Evolutionary conservation across 2,888 invertebrate species (phyloP).

Genomic region (Ennomos fuscantarius): DNA sequence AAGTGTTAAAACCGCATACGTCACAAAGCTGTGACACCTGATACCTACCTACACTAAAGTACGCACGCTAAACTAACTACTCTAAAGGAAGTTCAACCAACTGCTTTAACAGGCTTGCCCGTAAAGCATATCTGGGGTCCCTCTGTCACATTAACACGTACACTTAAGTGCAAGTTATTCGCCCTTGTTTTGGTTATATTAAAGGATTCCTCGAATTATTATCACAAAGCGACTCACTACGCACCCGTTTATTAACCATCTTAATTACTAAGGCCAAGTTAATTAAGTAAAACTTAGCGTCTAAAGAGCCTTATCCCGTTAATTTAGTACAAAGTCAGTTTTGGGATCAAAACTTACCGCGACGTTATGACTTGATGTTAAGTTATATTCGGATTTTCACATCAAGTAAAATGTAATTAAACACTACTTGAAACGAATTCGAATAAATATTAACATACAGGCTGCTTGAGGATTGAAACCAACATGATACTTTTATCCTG

Average conservation of each 20-base stretch:
- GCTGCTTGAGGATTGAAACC: no score
- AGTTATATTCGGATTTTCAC: no score
- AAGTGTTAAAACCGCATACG: slow-evolving; percentile 44
- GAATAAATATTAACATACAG: no score
- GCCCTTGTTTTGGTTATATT: slow-evolving; percentile 76
- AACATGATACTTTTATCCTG: no score
- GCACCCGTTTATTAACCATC: slow-evolving; percentile 82
- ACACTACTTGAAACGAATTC: no score
- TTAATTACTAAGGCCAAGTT: slow-evolving; percentile 82
- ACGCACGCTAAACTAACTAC: slow-evolving; percentile 14
- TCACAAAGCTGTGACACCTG: slow-evolving; percentile 48
- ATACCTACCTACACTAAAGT: slow-evolving; percentile 36
- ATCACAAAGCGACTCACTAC: slow-evolving; percentile 80
- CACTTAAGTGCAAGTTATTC: slow-evolving; percentile 65
- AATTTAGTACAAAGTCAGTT: slow-evolving; percentile 70
- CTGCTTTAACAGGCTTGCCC: slow-evolving; percentile 54
- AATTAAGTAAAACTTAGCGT: slow-evolving; percentile 81
- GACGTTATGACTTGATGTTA: neutral
- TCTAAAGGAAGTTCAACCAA: slow-evolving; percentile 53
- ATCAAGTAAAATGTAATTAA: no score
- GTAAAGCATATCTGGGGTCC: slow-evolving; percentile 61
- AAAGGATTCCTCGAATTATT: slow-evolving; percentile 80
- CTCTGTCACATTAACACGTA: slow-evolving; percentile 66
- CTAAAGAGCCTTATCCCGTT: slow-evolving; percentile 76
- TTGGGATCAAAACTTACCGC: slow-evolving; percentile 32